These are phyloP conservation scores for Pipa parva DNA, from an alignment of 2,113 vertebrate species.

Conservation along the genomic window DNA sequence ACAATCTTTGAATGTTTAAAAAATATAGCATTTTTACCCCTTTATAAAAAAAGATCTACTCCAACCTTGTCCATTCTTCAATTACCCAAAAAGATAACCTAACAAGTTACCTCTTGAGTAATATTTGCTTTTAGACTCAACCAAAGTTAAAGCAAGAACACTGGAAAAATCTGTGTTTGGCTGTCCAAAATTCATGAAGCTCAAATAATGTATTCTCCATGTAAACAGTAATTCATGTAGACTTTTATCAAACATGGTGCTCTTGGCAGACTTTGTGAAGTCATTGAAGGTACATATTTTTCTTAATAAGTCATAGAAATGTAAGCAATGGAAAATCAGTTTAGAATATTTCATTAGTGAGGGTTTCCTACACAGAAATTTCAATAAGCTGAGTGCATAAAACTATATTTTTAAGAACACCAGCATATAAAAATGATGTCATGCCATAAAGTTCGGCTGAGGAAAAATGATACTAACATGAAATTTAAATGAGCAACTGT, in stretches of 20 bases:
- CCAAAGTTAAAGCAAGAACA: neutral
- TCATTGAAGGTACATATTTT: neutral
- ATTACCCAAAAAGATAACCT: neutral
- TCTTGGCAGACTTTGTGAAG: neutral
- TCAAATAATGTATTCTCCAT: neutral
- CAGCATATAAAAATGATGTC: neutral
- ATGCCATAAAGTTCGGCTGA: neutral
- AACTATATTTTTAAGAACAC: neutral
- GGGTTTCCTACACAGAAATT: neutral
- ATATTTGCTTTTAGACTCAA: neutral
- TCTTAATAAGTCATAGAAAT: neutral
- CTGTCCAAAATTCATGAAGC: neutral
- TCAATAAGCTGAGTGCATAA: neutral
- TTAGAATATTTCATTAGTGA: neutral
- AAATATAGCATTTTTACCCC: no score
- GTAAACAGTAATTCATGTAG: neutral
- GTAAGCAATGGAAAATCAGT: neutral
- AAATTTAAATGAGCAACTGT: neutral
- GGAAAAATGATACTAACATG: neutral
- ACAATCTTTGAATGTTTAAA: no score
- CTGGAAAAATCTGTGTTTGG: slow-evolving; percentile 6
- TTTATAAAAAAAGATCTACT: no score
- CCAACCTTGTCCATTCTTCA: no score
- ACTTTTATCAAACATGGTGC: neutral
- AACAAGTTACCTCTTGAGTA: neutral